phyloP scores from a whole-genome alignment of 2,797 vertebrate species.

The Meriones psammophilus region DNA sequence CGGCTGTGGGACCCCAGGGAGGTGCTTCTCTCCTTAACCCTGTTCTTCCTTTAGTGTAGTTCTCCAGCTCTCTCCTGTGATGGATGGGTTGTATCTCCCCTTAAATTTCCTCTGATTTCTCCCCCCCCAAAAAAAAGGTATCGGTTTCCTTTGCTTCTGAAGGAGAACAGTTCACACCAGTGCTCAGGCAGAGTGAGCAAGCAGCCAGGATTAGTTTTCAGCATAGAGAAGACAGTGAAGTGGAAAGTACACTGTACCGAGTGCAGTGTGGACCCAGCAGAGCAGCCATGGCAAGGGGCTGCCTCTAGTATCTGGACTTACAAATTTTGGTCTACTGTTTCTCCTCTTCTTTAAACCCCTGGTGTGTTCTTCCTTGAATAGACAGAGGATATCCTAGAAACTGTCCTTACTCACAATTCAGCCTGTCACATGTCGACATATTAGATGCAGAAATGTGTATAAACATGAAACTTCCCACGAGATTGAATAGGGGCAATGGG shows the following conservation, averaged over 20 bases:
- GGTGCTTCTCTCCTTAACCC: not conserved
- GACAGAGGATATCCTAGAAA: not conserved
- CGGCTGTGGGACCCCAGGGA: not conserved
- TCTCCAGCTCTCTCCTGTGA: not conserved
- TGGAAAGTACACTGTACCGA: not conserved
- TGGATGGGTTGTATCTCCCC: too few relatives aligned
- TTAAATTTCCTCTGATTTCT: too few relatives aligned
- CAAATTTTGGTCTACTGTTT: not conserved
- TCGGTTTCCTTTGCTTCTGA: not conserved
- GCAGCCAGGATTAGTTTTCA: not conserved
- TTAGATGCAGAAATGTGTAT: not conserved
- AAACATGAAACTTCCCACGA: not conserved
- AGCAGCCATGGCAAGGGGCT: not conserved
- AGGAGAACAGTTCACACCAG: not conserved
- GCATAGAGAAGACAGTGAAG: not conserved
- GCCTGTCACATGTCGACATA: not conserved
- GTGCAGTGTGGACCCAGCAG: not conserved
- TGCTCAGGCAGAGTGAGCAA: not conserved
- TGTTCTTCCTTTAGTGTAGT: fast-evolving
- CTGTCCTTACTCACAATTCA: not conserved
- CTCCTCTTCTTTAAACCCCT: not conserved
- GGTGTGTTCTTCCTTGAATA: not conserved
- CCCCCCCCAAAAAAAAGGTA: not conserved
- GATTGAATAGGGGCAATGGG: not conserved
- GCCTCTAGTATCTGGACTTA: not conserved